Evolutionary conservation across 2,888 invertebrate species (phyloP), one percentile per base, ranked within the genome.

Genomic region (Meteorus colon): DNA sequence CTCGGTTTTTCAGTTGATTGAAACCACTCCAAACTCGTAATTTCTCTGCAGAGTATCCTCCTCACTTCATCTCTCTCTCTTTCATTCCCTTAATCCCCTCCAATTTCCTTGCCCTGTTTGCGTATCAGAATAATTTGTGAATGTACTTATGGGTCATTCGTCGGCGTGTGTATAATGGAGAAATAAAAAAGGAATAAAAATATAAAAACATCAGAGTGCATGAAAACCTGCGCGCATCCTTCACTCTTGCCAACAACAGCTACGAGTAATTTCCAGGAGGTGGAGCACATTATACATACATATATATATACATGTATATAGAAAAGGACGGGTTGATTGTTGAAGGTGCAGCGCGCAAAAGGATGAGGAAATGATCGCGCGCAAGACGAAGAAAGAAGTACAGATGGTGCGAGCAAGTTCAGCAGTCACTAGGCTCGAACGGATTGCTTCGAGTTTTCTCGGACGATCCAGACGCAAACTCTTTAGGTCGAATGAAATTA

Each of bases 211-310:
- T 55, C n/a, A 55, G n/a, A 19, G 19, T n/a, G n/a, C 14, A 80
- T 81, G 81, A 81, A 79, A 83, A 83, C 79, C 80, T 82, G 81
- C 79, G 76, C 69, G 63, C 79, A 73, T 77, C 79, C 77, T 77
- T 79, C 77, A 69, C 75, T 72, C 63, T 65, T 63, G 66, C 67
- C 74, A 74, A 73, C 70, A 45, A 5, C 41, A 60, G 34, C 29
- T 16, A 48, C 16, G 48, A 48, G 48, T 48, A 48, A 48, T 48
- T 48, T 48, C 16, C 27, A 24, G 1, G 48, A 31, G n/a, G 68
- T 48, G n/a, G 48, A 14, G n/a, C 48, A n/a, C 48, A 48, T n/a
- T 48, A n/a, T 48, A 48, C n/a, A 48, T 48, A 48, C 14, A 48
- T 48, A 4, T 48, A 41, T 41, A 41, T 41, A n/a, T 41, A 41